Evolutionary conservation across 2,113 vertebrate genomes (phyloP).

Genomic region (Syngnathoides biaculeatus): DNA sequence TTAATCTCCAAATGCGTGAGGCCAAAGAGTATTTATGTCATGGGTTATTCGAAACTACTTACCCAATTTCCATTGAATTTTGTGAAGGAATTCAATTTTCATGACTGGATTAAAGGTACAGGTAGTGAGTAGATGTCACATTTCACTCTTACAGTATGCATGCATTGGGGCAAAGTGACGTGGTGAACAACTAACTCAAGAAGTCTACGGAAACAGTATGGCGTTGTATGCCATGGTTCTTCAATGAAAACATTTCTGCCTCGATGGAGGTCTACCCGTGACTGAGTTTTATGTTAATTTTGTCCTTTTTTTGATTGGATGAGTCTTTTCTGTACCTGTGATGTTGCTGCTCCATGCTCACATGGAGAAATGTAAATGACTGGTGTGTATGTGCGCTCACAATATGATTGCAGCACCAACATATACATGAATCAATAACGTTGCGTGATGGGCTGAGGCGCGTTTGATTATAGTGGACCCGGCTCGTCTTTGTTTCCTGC

Average conservation of each 20-base stretch:
- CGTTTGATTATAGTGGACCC: slow-evolving; percentile 27
- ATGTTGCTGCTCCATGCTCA: neutral
- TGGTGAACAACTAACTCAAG: no score
- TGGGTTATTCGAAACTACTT: no score
- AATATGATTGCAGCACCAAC: slow-evolving; percentile 6
- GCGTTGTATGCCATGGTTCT: neutral
- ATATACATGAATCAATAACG: slow-evolving; percentile 42
- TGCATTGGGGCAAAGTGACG: no score
- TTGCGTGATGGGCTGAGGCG: slow-evolving; percentile 18
- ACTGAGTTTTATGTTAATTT: neutral
- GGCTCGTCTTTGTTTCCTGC: slow-evolving; percentile 32
- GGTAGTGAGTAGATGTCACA: no score
- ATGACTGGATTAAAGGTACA: no score
- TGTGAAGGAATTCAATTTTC: no score
- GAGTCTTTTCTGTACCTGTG: slow-evolving; percentile 11
- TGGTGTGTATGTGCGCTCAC: neutral
- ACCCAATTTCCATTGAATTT: no score
- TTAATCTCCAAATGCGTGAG: no score
- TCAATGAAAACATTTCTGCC: neutral
- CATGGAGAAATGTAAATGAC: slow-evolving; percentile 11
- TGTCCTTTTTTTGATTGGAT: neutral
- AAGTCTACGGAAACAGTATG: no score
- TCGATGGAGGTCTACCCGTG: neutral
- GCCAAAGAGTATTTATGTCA: no score
- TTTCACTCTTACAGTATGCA: no score